Evolutionary conservation across 2,113 vertebrate genomes (phyloP), one percentile per base, ranked within the genome.

Genomic region (Prunella himalayana): DNA sequence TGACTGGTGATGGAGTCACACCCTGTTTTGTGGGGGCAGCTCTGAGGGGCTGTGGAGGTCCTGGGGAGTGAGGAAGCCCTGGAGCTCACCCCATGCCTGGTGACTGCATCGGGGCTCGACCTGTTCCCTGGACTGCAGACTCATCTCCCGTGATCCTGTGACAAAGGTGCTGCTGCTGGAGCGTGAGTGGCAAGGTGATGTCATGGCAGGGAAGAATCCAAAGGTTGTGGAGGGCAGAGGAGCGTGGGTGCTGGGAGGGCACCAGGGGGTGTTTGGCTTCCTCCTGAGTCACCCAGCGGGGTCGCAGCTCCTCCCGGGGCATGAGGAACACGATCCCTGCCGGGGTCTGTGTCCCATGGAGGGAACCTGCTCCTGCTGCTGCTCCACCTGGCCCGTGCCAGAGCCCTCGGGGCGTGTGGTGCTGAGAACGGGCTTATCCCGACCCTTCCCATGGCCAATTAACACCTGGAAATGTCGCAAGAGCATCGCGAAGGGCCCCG

Each of bases 401-500:
- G 18, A 68, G 51, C 76, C 63, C 24, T 17, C 1, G 2, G 47
- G 60, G 24, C 0, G 0, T n/a, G 59, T 2, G 4, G 13, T 17
- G 66, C 81, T 71, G 5, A 23, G 65, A 22, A 47, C 1, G 10
- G 63, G 59, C 22, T 86, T 15, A 23, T 53, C 90, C 83, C 3
- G 0, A 60, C 1, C n/a, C 53, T 23, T 42, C 53, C 57, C 1
- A 0, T n/a, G 23, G 39, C 5, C 0, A 2, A 0, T 4, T 14
- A 14, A 15, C 23, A 1, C 28, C 6, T 3, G 47, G 39, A 17
- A 50, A 42, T 2, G 19, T 51, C 22, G 14, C 64, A 22, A 5
- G 75, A 66, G 73, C 41, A 27, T 49, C 35, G 2, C 4, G 1
- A 51, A 41, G 63, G 49, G 59, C 75, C n/a, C 35, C 6, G 10